Conservation (phyloP, 1,140 invertebrate genomes). For the Hycleus cichorii region DNA sequence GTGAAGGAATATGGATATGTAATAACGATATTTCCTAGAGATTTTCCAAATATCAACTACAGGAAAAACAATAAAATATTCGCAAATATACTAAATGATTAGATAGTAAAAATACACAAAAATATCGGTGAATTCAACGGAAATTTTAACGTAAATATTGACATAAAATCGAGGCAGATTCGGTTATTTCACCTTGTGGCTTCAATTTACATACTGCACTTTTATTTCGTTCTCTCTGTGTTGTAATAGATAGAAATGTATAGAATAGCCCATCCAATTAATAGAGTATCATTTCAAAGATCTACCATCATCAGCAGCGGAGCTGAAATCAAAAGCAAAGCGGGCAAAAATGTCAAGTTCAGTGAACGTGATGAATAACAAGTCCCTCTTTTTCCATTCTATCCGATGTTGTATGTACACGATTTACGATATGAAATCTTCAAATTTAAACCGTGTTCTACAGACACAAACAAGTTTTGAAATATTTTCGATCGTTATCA, state of each 20-base stretch:
- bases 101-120: neutral
- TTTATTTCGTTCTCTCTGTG: neutral
- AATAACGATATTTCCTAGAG: neutral
- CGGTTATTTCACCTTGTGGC: too few species aligned
- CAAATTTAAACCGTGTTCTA: too few species aligned
- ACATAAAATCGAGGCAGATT: neutral
- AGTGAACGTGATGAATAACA: neutral
- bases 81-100: neutral
- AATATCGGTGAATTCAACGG: neutral
- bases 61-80: neutral
- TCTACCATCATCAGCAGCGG: too few species aligned
- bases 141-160: neutral
- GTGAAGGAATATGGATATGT: too few species aligned
- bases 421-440: too few species aligned
- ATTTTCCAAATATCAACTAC: neutral
- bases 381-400: neutral
- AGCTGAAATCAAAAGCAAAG: neutral
- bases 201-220: too few species aligned
- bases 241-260: neutral
- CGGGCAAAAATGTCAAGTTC: neutral
- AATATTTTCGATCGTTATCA: too few species aligned
- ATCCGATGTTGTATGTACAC: neutral
- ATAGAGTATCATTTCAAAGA: neutral
- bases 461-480: too few species aligned
- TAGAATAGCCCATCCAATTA: neutral